Evolutionary conservation across 2,888 invertebrate species (phyloP), one percentile per base, ranked within the genome.

Genomic region (Phragmatobia fuliginosa): DNA sequence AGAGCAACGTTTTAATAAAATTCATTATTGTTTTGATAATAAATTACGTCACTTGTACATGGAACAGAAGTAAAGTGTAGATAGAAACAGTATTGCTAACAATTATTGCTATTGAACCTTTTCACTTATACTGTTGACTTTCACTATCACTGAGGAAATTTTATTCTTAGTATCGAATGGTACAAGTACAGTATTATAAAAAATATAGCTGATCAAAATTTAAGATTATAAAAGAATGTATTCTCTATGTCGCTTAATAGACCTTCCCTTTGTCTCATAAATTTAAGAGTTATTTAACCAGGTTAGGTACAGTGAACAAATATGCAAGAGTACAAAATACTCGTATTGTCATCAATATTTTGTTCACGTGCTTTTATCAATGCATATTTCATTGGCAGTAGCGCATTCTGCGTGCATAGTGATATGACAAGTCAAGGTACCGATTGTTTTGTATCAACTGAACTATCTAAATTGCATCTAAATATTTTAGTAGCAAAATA

Each of bases 301-400:
- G 25, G 16, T 52, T 52, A 25, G 28, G 25, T 25, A 52, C 25
- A 28, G 28, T 7, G 28, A 28, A 56, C 28, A 56, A 62, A 21
- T 62, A 28, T 62, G 61, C 61, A 69, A 72, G 66, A 60, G 52
- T 38, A 45, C 62, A 61, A 32, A 69, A 68, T 56, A n/a, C n/a
- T n/a, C n/a, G n/a, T n/a, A 33, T 33, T 31, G 32, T 45, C 63
- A 49, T 63, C 5, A 71, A 77, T 74, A 79, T 74, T 79, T 68
- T 18, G 62, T 62, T 79, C 82, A 79, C 79, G 77, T 71, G 59
- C 38, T 25, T n/a, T 28, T 31, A 36, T 36, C 60, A 64, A 68
- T 71, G 71, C 77, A 71, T 71, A 74, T 70, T 71, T 52, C 82
- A 81, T 79, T 72, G 72, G 56, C 25, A 62, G 70, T 41, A 38